phyloP scores from a whole-genome alignment of 2,797 vertebrate species.

The Melanogrammus aeglefinus region DNA sequence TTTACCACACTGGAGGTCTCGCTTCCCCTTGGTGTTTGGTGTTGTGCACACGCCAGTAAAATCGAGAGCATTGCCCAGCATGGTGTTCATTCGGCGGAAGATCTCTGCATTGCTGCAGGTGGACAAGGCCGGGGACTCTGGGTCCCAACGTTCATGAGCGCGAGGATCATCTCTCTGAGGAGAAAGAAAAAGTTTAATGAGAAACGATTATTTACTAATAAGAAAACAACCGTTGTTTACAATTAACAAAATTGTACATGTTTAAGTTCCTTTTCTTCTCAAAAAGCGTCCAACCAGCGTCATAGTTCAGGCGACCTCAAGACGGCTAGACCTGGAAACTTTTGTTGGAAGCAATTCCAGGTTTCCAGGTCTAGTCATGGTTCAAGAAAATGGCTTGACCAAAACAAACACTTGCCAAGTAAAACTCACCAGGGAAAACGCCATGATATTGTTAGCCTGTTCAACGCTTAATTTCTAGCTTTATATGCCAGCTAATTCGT shows the following conservation, averaged over 20 bases:
- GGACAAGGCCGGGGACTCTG: constrained; percentile 84
- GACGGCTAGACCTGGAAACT: not conserved
- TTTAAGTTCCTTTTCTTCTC: not conserved
- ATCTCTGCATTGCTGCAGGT: constrained; percentile 95
- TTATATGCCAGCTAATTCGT: constrained; percentile 55
- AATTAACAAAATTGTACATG: not conserved
- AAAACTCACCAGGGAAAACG: constrained; percentile 79
- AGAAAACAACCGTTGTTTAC: not conserved
- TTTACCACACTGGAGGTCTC: constrained; percentile 84
- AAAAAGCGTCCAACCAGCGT: too few relatives aligned
- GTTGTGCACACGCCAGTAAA: constrained; percentile 95
- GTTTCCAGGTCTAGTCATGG: too few relatives aligned
- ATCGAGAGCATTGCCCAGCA: constrained; percentile 94
- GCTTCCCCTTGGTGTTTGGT: constrained; percentile 79
- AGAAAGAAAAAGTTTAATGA: not conserved
- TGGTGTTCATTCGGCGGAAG: constrained; percentile 95
- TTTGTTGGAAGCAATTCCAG: not conserved
- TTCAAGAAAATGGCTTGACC: not conserved
- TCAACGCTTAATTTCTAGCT: constrained; percentile 32
- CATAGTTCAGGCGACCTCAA: not conserved
- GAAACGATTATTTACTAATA: not conserved
- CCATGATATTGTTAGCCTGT: constrained; percentile 61
- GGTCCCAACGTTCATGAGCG: constrained; percentile 82
- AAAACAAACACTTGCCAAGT: not conserved
- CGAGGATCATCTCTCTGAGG: constrained; percentile 72